A percentile compares a stretch with the other conserved stretches of the same genome.
Conservation (phyloP, 2,888 invertebrate species). For the Meta bourneti region DNA sequence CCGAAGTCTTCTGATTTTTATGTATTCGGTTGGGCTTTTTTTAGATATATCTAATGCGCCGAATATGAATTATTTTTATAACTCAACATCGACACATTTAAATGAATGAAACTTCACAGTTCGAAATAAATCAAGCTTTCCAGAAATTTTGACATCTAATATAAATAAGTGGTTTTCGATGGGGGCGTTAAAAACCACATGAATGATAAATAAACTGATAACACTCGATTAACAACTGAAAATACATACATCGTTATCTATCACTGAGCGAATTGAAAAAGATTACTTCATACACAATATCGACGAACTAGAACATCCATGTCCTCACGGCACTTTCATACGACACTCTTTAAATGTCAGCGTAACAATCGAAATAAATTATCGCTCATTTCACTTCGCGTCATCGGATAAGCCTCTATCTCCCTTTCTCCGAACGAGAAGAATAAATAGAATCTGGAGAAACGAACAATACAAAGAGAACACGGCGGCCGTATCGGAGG, state of each 20-base stretch:
- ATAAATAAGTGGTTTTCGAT: slow-evolving; percentile 1
- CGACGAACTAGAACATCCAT: background rate
- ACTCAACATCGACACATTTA: background rate
- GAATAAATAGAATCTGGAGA: slow-evolving; percentile 43
- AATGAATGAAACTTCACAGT: background rate
- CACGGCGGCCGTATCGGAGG: slow-evolving; percentile 17
- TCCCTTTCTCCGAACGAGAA: background rate
- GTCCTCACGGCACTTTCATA: background rate
- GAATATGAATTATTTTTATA: background rate
- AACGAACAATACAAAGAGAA: slow-evolving; percentile 4
- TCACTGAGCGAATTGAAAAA: background rate
- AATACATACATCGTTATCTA: background rate
- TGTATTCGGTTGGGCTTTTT: background rate
- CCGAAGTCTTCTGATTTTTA: too few relatives aligned
- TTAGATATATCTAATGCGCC: background rate
- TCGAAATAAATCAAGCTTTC: background rate
- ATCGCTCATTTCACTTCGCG: slow-evolving; percentile 8
- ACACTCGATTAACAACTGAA: background rate
- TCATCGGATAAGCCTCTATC: background rate
- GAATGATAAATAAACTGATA: background rate
- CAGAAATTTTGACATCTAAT: background rate
- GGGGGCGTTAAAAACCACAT: background rate
- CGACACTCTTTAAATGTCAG: slow-evolving; percentile 1
- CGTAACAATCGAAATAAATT: slow-evolving; percentile 23
- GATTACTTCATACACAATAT: background rate